Base-by-base conservation (phyloP, 2,888 invertebrate species). In the Parnassius smintheus region DNA sequence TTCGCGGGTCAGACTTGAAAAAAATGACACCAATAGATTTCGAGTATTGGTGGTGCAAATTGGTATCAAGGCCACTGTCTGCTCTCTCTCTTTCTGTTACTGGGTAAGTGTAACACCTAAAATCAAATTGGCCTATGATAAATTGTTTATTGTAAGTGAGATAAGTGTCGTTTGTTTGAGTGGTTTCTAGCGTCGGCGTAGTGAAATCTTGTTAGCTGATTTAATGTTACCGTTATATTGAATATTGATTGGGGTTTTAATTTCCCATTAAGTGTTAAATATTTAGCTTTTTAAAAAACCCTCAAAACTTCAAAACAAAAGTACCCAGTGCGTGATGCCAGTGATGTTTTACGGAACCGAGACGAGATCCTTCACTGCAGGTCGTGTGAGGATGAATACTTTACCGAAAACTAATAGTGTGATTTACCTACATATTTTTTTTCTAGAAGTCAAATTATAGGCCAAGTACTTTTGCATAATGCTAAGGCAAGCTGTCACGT, bases 51-150 rank as follows among this genome's bases (percentile, higher is more conserved):
- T 78, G 76, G 81, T 86, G 88, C 84, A 80, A 87, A 91, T 85
- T 78, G 79, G 83, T 88, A 91, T 90, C 91, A 91, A 91, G 91
- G 91, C 77, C 88, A 87, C 65, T 67, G 76, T 68, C 81, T 77
- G 83, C 85, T 84, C 88, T 89, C 88, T 87, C 88, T 87, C 88
- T 81, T 78, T 72, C 67, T 73, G 75, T 89, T 87, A 89, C 83
- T 90, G 78, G 91, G 91, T 91, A 88, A 91, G 89, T 91, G 86
- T 91, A 91, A 88, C 91, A 84, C 78, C 82, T 81, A 82, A 88
- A 87, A 86, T 85, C 82, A 83, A 85, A 82, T 75, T 73, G 70
- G 75, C 75, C 78, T 85, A 86, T 89, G 91, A 91, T 91, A 88
- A 87, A 91, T 91, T 84, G 83, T 77, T 86, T 83, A 91, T 90